These are phyloP conservation scores for Mesorhabditis sp. DNA, from an alignment of 2,888 invertebrate species.

Conservation along the genomic window DNA sequence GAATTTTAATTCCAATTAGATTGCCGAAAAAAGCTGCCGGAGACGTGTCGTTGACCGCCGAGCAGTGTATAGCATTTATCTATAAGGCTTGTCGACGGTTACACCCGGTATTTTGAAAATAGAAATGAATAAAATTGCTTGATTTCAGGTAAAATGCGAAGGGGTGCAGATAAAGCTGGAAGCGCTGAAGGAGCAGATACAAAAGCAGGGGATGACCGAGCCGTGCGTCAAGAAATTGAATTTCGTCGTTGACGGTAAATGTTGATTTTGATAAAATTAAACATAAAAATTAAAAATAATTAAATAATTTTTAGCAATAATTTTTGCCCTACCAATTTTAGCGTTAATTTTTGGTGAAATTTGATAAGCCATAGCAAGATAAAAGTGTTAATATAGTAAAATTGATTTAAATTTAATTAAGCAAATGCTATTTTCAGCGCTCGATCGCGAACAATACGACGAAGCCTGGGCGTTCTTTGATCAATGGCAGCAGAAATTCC, in stretches of 20 bases:
- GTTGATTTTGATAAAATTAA: background rate
- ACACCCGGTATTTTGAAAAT: background rate
- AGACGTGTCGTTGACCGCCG: background rate
- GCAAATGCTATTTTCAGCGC: background rate
- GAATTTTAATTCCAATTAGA: background rate
- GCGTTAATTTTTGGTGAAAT: too few relatives aligned
- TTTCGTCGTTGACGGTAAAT: constrained; percentile 3
- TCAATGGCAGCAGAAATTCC: background rate
- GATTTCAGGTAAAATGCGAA: background rate
- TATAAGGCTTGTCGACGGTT: background rate
- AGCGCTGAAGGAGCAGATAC: background rate
- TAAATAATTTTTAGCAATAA: too few relatives aligned
- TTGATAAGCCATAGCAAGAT: too few relatives aligned
- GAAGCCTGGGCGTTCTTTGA: constrained; percentile 1
- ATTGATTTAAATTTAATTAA: too few relatives aligned
- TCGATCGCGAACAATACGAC: background rate
- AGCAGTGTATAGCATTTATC: background rate
- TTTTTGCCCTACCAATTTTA: too few relatives aligned
- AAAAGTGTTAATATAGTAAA: too few relatives aligned
- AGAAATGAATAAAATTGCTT: background rate
- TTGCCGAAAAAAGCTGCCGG: background rate
- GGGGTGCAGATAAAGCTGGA: background rate
- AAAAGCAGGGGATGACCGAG: background rate
- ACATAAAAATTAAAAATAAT: too few relatives aligned
- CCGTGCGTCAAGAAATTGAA: background rate